These are phyloP conservation scores for Siniperca undulata DNA, from an alignment of 2,797 vertebrate genomes.

Conservation along the genomic window DNA sequence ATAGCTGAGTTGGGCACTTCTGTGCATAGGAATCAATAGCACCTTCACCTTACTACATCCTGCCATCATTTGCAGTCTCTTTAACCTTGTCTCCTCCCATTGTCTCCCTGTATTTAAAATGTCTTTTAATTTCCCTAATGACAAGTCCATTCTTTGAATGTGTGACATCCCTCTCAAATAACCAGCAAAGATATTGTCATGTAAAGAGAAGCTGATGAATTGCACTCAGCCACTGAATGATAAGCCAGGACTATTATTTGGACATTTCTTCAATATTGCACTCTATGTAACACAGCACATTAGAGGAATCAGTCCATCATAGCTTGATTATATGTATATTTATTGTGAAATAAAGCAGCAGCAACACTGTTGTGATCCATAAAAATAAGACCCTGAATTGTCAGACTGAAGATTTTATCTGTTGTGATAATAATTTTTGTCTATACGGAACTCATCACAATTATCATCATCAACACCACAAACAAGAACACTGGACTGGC, in stretches of 20 bases:
- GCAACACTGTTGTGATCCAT: not conserved
- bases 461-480: slow-evolving; percentile 9
- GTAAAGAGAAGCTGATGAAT: not conserved
- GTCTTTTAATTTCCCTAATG: not conserved
- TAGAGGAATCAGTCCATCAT: not conserved
- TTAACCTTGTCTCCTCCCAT: not conserved
- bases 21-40: not conserved
- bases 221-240: not conserved
- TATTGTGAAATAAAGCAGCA: not conserved
- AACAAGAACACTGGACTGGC: slow-evolving; percentile 13
- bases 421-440: not conserved
- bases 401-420: not conserved
- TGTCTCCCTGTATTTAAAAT: slow-evolving; percentile 5
- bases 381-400: not conserved
- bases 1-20: not conserved
- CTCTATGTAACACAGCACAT: slow-evolving; percentile 1
- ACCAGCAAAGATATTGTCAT: not conserved
- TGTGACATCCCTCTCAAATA: not conserved
- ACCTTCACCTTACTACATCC: not conserved
- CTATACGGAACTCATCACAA: not conserved
- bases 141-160: not conserved
- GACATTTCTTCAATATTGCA: not conserved
- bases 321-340: not conserved
- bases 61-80: not conserved
- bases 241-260: not conserved